Base-by-base conservation (phyloP, 2,888 invertebrate species). In the Acleris literana region DNA sequence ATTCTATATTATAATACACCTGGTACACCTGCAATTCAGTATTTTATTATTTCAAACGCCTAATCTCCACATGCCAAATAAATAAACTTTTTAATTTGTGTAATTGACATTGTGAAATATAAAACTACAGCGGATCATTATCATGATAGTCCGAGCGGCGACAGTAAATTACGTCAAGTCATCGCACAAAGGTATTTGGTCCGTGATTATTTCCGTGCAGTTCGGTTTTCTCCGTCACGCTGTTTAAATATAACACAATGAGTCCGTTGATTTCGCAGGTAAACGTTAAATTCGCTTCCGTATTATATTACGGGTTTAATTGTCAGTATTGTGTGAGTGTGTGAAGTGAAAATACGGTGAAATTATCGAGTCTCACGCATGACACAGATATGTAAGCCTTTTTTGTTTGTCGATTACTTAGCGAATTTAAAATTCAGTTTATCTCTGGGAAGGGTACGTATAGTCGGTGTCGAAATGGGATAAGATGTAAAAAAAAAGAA, bases 201-300 rank as follows among this genome's bases (percentile, higher is more conserved):
- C 9, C 20, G 3, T 43, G 22, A 22, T 55, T 55, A 54, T 54
- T 39, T 39, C 39, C 6, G 55, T 55, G 54, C 13, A 33, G 18
- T 39, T 54, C 53, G 1, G 39, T 49, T 46, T 33, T n/a, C 46
- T 9, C 49, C 54, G 39, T 43, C 17, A 33, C 55, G 13, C 55
- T 4, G 55, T 43, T 55, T 43, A 43, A 20, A 43, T 20, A 18
- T 39, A 55, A 20, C 55, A 22, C 55, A 43, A 20, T 55, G 55
- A 9, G 55, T 7, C 3, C 20, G 55, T 55, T 39, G 5, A 39
- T 55, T 55, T 55, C 22, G 43, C 55, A 43, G 16, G 55, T 11
- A 22, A n/a, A 5, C 9, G 39, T 18, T 16, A 22, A 43, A 33
- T 17, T 55, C 16, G 20, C 55, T 55, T 55, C 55, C 55, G 43